Evolutionary conservation across 2,113 vertebrate species (phyloP).

Genomic region (Leucoraja erinaceus): DNA sequence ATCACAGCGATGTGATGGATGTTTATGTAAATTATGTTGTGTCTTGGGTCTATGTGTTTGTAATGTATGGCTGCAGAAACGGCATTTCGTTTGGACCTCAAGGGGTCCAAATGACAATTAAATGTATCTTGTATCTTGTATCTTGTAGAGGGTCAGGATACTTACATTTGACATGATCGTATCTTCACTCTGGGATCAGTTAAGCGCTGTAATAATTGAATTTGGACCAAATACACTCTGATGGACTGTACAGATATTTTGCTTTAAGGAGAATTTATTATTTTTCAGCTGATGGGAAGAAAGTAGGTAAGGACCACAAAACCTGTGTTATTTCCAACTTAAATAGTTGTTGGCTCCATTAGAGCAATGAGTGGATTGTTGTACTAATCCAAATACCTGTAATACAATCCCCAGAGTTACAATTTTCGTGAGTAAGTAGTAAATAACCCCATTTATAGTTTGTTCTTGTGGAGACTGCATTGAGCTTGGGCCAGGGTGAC

Average conservation of each 20-base stretch:
- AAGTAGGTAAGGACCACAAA: not conserved
- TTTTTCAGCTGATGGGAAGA: not conserved
- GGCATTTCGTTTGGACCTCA: too few species aligned
- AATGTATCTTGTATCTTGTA: too few species aligned
- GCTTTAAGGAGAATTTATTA: conserved; percentile 4
- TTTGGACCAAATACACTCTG: not conserved
- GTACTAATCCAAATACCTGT: not conserved
- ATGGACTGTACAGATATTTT: not conserved
- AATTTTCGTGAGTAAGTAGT: conserved; percentile 21
- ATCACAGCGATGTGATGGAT: too few species aligned
- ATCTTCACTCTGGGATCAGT: not conserved
- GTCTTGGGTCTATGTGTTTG: too few species aligned
- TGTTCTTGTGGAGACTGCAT: conserved; percentile 8
- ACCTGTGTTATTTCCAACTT: not conserved
- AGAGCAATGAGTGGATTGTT: conserved; percentile 24
- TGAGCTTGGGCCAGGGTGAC: conserved; percentile 16
- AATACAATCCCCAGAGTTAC: conserved; percentile 6
- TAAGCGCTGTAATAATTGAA: not conserved
- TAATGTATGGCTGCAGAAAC: too few species aligned
- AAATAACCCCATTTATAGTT: conserved; percentile 22
- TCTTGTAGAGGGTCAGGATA: too few species aligned
- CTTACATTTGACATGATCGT: not conserved
- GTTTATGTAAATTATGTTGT: too few species aligned
- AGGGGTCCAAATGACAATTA: too few species aligned
- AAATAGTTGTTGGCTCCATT: conserved; percentile 15